Conservation (phyloP, 53 echinoderm and acorn worm genomes). For the Zoroaster sp. region DNA sequence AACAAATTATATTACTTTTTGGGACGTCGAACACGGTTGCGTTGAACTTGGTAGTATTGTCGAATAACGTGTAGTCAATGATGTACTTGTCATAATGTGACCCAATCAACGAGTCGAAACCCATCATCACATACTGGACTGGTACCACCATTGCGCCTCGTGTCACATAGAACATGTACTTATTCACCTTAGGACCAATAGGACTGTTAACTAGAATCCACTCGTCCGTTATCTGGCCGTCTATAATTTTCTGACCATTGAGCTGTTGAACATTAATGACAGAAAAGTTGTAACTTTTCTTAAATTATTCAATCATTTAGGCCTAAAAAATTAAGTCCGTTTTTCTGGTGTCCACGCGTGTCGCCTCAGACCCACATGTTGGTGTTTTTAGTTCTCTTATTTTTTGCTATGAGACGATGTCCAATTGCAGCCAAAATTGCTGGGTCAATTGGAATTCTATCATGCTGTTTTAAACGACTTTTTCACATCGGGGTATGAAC, state of each 20-base stretch:
- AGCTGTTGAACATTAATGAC: neutral
- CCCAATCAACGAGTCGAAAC: conserved; percentile 73
- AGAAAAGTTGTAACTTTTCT: neutral
- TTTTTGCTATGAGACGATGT: no score
- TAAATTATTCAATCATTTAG: neutral
- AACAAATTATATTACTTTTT: conserved; percentile 37
- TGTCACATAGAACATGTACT: conserved; percentile 72
- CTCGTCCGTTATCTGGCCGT: conserved; percentile 48
- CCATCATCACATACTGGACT: conserved; percentile 81
- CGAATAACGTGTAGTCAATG: conserved; percentile 73
- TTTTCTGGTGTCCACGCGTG: no score
- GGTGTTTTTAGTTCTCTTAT: no score
- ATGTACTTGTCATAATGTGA: conserved; percentile 88
- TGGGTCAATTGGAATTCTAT: no score
- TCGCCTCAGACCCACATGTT: no score
- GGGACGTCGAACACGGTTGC: conserved; percentile 52
- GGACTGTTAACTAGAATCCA: conserved; percentile 57
- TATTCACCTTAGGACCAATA: conserved; percentile 47
- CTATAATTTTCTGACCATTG: neutral
- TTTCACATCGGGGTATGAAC: no score
- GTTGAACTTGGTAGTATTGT: conserved; percentile 48
- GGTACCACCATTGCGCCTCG: conserved; percentile 44
- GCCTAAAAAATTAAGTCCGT: neutral
- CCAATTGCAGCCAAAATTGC: no score
- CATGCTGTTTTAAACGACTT: no score